These are phyloP conservation scores for Pomacea maculata DNA, from an alignment of 1,140 invertebrate species.

Conservation along the genomic window DNA sequence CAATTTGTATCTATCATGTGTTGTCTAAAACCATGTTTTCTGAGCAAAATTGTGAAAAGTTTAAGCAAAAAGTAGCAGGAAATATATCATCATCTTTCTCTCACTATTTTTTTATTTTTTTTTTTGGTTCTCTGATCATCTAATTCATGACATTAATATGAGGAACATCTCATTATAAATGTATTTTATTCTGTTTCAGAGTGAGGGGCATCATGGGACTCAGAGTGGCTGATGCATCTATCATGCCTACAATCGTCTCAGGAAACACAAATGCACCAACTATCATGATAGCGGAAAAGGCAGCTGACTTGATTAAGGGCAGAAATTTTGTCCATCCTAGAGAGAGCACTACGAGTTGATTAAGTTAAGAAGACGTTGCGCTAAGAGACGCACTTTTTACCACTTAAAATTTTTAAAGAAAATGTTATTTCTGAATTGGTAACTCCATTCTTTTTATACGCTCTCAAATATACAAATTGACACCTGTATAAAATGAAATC, in stretches of 20 bases:
- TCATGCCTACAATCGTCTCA: constrained; percentile 51
- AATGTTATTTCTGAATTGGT: no score
- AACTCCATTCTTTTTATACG: no score
- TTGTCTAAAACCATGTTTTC: no score
- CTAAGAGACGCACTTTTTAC: no score
- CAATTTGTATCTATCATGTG: no score
- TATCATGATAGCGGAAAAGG: constrained; percentile 91
- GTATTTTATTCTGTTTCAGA: constrained; percentile 24
- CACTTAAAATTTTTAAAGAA: no score
- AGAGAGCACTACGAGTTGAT: neutral
- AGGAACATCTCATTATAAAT: neutral
- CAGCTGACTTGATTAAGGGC: constrained; percentile 76
- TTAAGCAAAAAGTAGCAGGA: neutral
- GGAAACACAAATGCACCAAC: constrained; percentile 84
- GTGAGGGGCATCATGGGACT: constrained; percentile 52
- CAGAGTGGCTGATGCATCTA: constrained; percentile 55
- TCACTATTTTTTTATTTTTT: neutral
- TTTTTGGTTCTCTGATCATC: neutral
- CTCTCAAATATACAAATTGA: no score
- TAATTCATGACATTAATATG: neutral
- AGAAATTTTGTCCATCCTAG: neutral
- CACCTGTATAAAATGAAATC: no score
- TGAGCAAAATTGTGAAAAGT: neutral
- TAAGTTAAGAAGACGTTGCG: neutral
- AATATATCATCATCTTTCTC: neutral